Conservation (phyloP, 2,113 vertebrate species). For the Apus apus region DNA sequence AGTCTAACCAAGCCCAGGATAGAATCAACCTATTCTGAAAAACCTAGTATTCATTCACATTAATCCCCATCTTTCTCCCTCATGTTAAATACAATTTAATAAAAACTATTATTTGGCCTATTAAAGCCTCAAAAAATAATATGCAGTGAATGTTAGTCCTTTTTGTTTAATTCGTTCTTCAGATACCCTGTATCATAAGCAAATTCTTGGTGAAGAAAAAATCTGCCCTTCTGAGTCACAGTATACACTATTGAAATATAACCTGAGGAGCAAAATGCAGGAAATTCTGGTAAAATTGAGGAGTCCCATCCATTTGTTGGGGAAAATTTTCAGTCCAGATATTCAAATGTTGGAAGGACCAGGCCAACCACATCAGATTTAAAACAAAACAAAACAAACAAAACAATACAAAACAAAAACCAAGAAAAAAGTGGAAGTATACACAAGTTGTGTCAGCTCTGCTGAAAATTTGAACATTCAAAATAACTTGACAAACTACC, state of each 20-base stretch:
- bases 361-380: background rate
- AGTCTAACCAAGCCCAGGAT: background rate
- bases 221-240: background rate
- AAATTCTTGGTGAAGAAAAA: background rate
- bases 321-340: background rate
- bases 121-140: background rate
- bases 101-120: background rate
- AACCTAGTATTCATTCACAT: background rate
- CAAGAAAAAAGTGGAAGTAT: background rate
- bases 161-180: background rate
- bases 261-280: background rate
- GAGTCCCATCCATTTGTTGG: no score
- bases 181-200: background rate
- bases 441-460: accelerated
- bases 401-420: no score
- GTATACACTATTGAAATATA: background rate
- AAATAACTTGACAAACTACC: background rate
- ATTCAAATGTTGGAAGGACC: background rate
- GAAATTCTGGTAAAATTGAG: background rate
- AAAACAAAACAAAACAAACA: background rate
- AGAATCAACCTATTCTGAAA: background rate
- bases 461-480: background rate
- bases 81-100: background rate
- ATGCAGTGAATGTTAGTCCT: background rate
- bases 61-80: background rate